Base-by-base conservation (phyloP, 2,113 vertebrate genomes). In the Candoia aspera region DNA sequence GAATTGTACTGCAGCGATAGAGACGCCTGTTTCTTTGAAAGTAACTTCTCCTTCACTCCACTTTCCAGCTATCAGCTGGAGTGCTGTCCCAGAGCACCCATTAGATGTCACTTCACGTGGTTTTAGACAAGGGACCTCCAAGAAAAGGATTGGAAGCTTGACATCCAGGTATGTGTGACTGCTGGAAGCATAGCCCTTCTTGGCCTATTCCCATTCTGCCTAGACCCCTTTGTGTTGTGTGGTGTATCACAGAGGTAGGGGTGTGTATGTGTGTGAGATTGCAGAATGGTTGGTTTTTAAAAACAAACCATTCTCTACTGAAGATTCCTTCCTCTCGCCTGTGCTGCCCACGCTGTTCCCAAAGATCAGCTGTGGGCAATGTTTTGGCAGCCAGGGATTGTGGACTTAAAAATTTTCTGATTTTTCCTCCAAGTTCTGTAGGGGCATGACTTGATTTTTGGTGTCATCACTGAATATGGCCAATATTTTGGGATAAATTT, bases 91-190 rank as follows among this genome's bases (percentile, higher is more conserved):
- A 29, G 97, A 98, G 17, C 97, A 98, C 57, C 98, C 99, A 83
- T 95, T 99, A 94, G 99, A 99, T 96, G 99, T 99, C 94, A 99
- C 98, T n/a, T 98, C 98, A 59, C 98, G 98, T 1, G 99, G 99
- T 90, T 98, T 98, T 96, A 99, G 98, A 26, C 99, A 99, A 59
- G 99, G 99, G 91, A 98, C 98, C n/a, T 99, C 98, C 0, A 99
- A 97, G 97, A 99, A 98, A 94, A 88, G 49, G 0, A 93, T 98
- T 8, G 96, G 98, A 89, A 98, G 97, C 11, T 95, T 85, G 1
- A 97, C 97, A 93, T 98, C 98, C 96, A 99, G 99, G 99, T 99
- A 92, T 46, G 92, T 73, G 46, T 46, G 21, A 21, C 1, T 6
- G 10, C 23, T 46, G 83, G 46, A 84, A 49, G 49, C 49, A 49